phyloP scores from a whole-genome alignment of 2,888 invertebrate species.

The Thecocarcelia acutangulata region DNA sequence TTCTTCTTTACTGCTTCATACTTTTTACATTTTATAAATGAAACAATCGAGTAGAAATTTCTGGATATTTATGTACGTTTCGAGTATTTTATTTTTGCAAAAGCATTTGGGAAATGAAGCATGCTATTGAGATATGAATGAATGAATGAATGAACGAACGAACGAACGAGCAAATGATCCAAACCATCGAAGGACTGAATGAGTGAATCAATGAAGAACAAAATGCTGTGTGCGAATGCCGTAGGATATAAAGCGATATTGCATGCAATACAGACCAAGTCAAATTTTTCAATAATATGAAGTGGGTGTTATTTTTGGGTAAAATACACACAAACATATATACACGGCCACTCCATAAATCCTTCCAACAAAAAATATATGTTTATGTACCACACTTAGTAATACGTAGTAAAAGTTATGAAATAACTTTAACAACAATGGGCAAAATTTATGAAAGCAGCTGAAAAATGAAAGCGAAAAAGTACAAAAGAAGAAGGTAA shows the following conservation, averaged over 20 bases:
- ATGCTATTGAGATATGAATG: conserved; percentile 60
- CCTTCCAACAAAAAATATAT: background rate
- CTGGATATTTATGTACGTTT: conserved; percentile 20
- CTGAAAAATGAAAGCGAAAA: background rate
- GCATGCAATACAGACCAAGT: conserved; percentile 40
- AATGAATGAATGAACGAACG: conserved; percentile 4
- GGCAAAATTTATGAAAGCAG: conserved; percentile 29
- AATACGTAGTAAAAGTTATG: conserved; percentile 23
- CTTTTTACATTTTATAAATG: conserved; percentile 3
- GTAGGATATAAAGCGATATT: conserved; percentile 35
- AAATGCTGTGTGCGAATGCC: background rate
- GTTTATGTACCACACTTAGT: conserved; percentile 1
- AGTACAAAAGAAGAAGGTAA: conserved; percentile 18
- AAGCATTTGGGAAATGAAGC: conserved; percentile 61
- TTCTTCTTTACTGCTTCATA: background rate
- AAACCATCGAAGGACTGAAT: conserved; percentile 26
- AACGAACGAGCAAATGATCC: conserved; percentile 9
- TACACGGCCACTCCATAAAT: background rate
- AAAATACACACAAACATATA: background rate
- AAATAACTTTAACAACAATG: conserved; percentile 42
- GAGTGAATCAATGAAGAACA: conserved; percentile 23
- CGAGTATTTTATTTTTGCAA: conserved; percentile 24
- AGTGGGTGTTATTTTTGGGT: conserved; percentile 46
- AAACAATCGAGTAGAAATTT: conserved; percentile 20
- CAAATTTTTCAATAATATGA: conserved; percentile 55